phyloP scores from a whole-genome alignment of 2,113 vertebrate species.

The Kryptolebias marmoratus region DNA sequence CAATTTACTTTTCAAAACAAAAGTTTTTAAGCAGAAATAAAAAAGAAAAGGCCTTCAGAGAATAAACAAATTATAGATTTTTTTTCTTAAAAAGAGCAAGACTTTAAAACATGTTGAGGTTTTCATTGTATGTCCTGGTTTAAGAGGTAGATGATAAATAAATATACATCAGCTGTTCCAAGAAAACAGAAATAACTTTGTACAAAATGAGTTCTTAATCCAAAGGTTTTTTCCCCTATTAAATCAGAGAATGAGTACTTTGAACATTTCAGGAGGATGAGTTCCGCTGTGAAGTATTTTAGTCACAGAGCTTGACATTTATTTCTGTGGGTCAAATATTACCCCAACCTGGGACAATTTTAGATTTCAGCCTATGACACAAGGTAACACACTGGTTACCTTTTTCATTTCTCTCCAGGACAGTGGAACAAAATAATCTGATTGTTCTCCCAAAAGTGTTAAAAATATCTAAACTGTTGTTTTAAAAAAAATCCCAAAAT shows the following conservation, averaged over 20 bases:
- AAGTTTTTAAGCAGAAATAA: neutral
- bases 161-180: neutral
- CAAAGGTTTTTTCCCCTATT: slow-evolving; percentile 25
- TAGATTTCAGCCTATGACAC: neutral
- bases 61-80: neutral
- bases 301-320: slow-evolving; percentile 33
- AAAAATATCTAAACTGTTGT: too few relatives aligned
- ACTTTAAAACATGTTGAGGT: neutral
- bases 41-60: neutral
- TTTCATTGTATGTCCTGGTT: neutral
- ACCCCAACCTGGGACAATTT: neutral
- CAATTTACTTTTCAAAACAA: neutral
- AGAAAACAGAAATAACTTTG: slow-evolving; percentile 17
- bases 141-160: slow-evolving; percentile 13
- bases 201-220: slow-evolving; percentile 29
- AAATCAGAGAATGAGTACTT: slow-evolving; percentile 26
- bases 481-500: too few relatives aligned
- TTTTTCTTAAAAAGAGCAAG: neutral
- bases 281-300: slow-evolving; percentile 18
- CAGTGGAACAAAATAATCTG: neutral
- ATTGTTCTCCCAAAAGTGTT: neutral
- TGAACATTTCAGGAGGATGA: neutral
- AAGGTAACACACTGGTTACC: neutral
- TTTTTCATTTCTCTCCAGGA: neutral
- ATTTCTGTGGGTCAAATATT: slow-evolving; percentile 18